Base-by-base conservation (phyloP, 64 coral and sea anemone species). In the Acropora tenuis region DNA sequence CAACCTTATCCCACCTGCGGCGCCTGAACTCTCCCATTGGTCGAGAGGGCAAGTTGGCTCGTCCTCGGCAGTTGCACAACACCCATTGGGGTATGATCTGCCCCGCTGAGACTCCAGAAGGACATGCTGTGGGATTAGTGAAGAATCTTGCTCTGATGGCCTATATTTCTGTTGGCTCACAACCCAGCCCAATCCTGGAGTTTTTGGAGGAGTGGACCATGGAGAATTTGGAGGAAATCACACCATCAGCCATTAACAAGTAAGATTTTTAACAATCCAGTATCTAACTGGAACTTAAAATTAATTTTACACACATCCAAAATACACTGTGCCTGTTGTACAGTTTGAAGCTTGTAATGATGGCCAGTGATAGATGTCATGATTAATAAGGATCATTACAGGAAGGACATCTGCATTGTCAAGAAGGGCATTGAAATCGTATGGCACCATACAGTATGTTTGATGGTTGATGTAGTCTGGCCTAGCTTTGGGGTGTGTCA, bases 41-140 rank as follows among this genome's bases (percentile, higher is more conserved):
- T 18, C 88, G 97, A 94, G 97, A 99, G 74, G 97, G 97, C 16
- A 99, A 99, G 63, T 91, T 99, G 8, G 97, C 97, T n/a, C 93
- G 92, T 58, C 97, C 97, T 19, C 91, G 97, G 1, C 97, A 99
- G 84, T 69, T 99, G 11, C 97, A 99, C 80, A 99, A 99, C 68
- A 99, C 97, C 47, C 97, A 99, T 61, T 99, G 97, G 97, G 97
- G 97, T 66, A 99, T 99, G 97, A 99, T 99, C 8, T 99, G 97
- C 69, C 97, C 97, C 66, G 97, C 97, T 2, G 97, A 99, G 66
- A 99, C 97, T 6, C 97, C 97, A 45, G 97, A 99, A 61, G 97
- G 97, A 42, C 97, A 99, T 92, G 97, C 97, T 63, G 97, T 99
- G 20, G 97, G 97, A 8, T 84, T 99, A 47, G 97, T 99, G 41